These are phyloP conservation scores for Falco peregrinus DNA, from an alignment of 2,797 vertebrate genomes.

Conservation along the genomic window DNA sequence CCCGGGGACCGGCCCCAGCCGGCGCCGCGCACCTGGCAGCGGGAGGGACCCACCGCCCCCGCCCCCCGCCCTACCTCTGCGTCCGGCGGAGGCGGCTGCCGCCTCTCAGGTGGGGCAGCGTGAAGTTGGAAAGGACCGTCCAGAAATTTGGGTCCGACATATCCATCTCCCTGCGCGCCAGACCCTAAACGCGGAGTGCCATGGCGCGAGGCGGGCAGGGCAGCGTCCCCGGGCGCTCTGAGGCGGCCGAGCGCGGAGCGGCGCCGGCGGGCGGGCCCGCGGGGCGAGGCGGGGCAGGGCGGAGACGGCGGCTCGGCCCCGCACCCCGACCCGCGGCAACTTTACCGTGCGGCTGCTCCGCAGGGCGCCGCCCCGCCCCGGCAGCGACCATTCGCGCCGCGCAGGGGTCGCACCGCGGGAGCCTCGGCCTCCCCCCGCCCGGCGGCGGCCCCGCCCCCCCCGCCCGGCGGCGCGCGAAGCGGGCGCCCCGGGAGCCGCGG, in stretches of 20 bases:
- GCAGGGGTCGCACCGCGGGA: not conserved
- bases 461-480: too few relatives aligned
- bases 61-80: constrained; percentile 85
- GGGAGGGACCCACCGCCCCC: too few relatives aligned
- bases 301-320: constrained; percentile 55
- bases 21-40: not conserved
- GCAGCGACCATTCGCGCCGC: not conserved
- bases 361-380: not conserved
- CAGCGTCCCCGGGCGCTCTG: not conserved
- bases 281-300: too few relatives aligned
- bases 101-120: constrained; percentile 87
- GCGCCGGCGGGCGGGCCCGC: too few relatives aligned
- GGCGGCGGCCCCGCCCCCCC: not conserved
- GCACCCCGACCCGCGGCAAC: constrained; percentile 49
- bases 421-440: too few relatives aligned
- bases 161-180: constrained; percentile 49
- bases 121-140: constrained; percentile 91
- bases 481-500: not conserved
- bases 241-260: too few relatives aligned
- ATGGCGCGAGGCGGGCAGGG: not conserved
- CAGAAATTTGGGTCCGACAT: constrained; percentile 90
- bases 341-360: constrained; percentile 65
- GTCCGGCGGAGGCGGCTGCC: constrained; percentile 88
- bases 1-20: too few relatives aligned
- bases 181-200: constrained; percentile 24